Conservation (phyloP, 2,113 vertebrate genomes). For the Recurvirostra avosetta region DNA sequence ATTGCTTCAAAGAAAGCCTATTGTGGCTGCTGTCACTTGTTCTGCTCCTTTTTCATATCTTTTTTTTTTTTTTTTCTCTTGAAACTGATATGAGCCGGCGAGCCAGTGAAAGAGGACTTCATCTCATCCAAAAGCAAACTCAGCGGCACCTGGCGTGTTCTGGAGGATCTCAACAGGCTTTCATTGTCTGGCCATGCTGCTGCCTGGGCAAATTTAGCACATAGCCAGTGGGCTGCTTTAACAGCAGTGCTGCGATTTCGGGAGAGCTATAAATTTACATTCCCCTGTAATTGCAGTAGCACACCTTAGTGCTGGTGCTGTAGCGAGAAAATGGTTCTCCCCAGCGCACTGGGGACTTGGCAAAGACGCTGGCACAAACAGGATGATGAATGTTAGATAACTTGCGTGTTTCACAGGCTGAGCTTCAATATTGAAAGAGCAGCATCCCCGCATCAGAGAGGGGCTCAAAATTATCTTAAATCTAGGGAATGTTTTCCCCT, state of each 20-base stretch:
- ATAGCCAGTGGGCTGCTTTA: background rate
- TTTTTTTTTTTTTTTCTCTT: background rate
- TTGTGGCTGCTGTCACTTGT: background rate
- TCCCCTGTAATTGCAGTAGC: constrained; percentile 11
- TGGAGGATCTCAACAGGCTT: background rate
- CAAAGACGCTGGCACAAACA: constrained; percentile 8
- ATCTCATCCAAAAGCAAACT: background rate
- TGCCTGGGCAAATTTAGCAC: constrained; percentile 43
- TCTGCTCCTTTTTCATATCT: background rate
- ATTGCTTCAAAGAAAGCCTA: constrained; percentile 5
- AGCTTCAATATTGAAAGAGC: constrained; percentile 36
- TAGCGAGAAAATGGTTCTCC: background rate
- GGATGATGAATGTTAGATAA: constrained; percentile 11
- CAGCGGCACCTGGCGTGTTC: background rate
- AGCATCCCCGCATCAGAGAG: background rate
- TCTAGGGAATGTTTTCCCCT: background rate
- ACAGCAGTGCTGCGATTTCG: background rate
- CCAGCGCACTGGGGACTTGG: background rate
- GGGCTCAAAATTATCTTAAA: background rate
- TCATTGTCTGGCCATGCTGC: background rate
- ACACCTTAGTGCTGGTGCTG: constrained; percentile 12
- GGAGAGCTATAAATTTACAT: constrained; percentile 9
- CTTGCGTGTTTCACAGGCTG: background rate
- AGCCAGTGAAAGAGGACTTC: background rate
- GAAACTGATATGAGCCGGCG: background rate